Conservation (phyloP, 2,113 vertebrate genomes). For the Leucosticte australis region DNA sequence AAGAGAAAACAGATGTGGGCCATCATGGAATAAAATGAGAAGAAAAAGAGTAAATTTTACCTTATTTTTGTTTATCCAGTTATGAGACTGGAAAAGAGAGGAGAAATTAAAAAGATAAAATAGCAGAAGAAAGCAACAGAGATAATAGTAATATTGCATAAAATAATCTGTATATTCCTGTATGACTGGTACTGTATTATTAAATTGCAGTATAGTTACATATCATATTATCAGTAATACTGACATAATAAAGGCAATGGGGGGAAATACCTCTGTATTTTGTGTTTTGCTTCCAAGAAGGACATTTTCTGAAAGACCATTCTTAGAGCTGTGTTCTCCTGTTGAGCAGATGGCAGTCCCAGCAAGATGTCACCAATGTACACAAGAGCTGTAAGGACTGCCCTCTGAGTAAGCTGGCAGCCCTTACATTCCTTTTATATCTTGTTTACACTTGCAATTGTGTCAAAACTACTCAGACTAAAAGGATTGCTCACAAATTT, state of each 20-base stretch:
- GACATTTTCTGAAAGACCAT: not conserved
- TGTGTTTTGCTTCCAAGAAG: not conserved
- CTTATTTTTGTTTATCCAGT: not conserved
- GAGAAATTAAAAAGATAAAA: not conserved
- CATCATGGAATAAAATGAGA: not conserved
- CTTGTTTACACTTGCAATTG: not conserved
- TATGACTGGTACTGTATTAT: not conserved
- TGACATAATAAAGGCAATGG: not conserved
- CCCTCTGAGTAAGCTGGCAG: not conserved
- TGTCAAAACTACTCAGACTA: not conserved
- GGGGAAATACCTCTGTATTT: not conserved
- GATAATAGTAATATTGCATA: not conserved
- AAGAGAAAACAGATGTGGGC: not conserved
- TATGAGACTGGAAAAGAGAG: not conserved
- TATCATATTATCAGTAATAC: not conserved
- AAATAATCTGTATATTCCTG: not conserved
- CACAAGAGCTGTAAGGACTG: not conserved
- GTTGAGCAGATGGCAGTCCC: fast-evolving
- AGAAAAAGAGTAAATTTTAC: not conserved
- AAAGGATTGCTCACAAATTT: not conserved
- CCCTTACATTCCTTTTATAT: not conserved
- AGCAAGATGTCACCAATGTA: not conserved
- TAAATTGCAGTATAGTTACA: not conserved
- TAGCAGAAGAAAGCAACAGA: not conserved
- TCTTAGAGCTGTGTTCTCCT: not conserved